These are phyloP conservation scores for Elephas maximus DNA, from an alignment of 2,113 vertebrate species.

Conservation along the genomic window DNA sequence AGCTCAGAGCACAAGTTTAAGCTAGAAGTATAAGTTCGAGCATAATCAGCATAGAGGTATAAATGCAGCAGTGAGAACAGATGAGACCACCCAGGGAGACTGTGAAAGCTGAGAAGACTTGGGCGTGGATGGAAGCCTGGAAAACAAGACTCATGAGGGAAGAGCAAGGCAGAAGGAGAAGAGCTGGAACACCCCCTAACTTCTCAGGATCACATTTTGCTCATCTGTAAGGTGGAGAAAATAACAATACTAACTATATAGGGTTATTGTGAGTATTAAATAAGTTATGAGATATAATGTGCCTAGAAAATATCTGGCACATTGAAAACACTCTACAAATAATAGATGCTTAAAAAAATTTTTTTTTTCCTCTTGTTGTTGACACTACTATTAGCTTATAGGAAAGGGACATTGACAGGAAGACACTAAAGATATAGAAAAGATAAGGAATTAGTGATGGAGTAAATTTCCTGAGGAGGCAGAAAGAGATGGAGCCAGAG, in stretches of 20 bases:
- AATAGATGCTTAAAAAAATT: neutral
- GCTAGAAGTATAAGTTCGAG: neutral
- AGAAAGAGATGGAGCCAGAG: neutral
- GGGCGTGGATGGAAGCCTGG: neutral
- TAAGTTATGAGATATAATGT: neutral
- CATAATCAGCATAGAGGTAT: neutral
- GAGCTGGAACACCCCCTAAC: neutral
- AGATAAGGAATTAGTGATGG: neutral
- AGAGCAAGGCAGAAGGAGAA: neutral
- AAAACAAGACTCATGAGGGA: neutral
- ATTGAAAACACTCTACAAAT: neutral
- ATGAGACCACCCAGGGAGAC: neutral
- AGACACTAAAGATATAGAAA: neutral
- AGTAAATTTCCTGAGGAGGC: neutral
- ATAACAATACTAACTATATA: neutral
- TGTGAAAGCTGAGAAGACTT: neutral
- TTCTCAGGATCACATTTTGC: neutral
- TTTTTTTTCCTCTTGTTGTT: neutral
- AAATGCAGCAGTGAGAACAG: neutral
- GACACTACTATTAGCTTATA: neutral
- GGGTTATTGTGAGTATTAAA: neutral
- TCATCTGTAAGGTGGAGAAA: neutral
- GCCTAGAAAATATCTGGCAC: neutral
- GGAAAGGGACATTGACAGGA: neutral
- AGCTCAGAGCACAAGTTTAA: neutral